These are phyloP conservation scores for Dasyornis broadbenti DNA, from an alignment of 2,113 vertebrate genomes.

Conservation along the genomic window DNA sequence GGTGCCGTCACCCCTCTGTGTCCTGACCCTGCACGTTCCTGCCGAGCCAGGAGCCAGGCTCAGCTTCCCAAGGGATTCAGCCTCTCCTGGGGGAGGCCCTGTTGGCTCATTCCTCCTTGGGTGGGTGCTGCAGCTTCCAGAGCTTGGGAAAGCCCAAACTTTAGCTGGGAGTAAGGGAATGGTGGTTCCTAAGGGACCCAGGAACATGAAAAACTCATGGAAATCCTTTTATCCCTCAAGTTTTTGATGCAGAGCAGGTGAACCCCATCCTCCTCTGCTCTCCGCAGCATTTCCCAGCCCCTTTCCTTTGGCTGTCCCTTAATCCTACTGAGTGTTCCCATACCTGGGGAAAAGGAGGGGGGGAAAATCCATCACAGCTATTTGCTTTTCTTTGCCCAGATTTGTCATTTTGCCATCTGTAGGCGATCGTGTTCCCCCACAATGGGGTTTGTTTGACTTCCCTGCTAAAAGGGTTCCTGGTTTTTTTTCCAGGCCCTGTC, in stretches of 20 bases:
- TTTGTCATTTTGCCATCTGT: conserved; percentile 88
- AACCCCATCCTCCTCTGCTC: conserved; percentile 42
- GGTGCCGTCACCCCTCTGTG: no score
- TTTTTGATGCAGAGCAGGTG: neutral
- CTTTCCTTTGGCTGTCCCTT: conserved; percentile 62
- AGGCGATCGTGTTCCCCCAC: conserved; percentile 77
- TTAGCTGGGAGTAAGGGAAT: fast-evolving
- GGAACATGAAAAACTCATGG: neutral
- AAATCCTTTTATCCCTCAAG: neutral
- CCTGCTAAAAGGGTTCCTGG: conserved; percentile 64
- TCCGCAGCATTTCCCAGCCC: conserved; percentile 47
- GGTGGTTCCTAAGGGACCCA: neutral
- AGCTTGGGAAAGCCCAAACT: fast-evolving
- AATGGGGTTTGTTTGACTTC: conserved; percentile 82
- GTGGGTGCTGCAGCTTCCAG: fast-evolving
- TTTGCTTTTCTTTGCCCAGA: conserved; percentile 76
- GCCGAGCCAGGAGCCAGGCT: neutral
- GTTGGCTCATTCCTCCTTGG: fast-evolving
- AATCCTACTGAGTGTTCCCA: conserved; percentile 77
- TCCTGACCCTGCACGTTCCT: neutral
- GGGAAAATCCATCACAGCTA: conserved; percentile 66
- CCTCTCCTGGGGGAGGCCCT: neutral
- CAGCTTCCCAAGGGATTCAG: fast-evolving
- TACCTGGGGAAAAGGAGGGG: conserved; percentile 55
- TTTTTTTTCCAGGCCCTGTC: conserved; percentile 57